Evolutionary conservation across 2,797 vertebrate species (phyloP).

Genomic region (Scleropages formosus): DNA sequence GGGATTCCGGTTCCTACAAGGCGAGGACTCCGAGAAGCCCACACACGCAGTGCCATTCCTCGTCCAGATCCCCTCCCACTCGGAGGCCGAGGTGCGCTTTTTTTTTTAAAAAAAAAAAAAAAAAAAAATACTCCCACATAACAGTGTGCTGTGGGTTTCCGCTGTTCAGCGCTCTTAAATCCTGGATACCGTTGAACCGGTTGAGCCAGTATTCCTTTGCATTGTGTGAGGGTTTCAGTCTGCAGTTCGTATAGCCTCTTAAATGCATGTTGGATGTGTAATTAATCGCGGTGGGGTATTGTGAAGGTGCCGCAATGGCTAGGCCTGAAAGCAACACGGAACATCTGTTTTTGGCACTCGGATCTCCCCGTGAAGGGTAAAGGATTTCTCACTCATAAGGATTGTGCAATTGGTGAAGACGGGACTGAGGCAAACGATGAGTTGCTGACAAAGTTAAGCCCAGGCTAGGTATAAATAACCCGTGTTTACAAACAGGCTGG

Average conservation of each 20-base stretch:
- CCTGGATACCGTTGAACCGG: too few relatives aligned
- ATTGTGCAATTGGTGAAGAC: neutral
- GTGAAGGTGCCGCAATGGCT: neutral
- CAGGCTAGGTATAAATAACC: neutral
- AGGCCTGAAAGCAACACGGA: neutral
- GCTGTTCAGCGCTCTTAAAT: too few relatives aligned
- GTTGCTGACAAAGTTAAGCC: slow-evolving; percentile 5
- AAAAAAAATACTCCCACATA: neutral
- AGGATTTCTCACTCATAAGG: neutral
- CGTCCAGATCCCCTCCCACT: slow-evolving; percentile 77
- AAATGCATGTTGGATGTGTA: neutral
- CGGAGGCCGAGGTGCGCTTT: slow-evolving; percentile 84
- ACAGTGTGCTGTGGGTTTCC: neutral
- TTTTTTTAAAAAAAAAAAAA: too few relatives aligned
- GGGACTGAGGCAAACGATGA: neutral
- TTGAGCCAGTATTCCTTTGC: neutral
- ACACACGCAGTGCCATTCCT: slow-evolving; percentile 71
- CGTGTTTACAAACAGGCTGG: neutral
- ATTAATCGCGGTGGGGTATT: slow-evolving; percentile 2
- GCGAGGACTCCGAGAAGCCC: slow-evolving; percentile 79
- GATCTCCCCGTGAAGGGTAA: neutral
- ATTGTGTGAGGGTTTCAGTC: neutral
- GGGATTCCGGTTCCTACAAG: slow-evolving; percentile 80
- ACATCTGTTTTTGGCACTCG: slow-evolving; percentile 1
- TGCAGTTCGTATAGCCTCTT: neutral